Conservation (phyloP, 2,113 vertebrate genomes). For the Corythoichthys haematopterus region DNA sequence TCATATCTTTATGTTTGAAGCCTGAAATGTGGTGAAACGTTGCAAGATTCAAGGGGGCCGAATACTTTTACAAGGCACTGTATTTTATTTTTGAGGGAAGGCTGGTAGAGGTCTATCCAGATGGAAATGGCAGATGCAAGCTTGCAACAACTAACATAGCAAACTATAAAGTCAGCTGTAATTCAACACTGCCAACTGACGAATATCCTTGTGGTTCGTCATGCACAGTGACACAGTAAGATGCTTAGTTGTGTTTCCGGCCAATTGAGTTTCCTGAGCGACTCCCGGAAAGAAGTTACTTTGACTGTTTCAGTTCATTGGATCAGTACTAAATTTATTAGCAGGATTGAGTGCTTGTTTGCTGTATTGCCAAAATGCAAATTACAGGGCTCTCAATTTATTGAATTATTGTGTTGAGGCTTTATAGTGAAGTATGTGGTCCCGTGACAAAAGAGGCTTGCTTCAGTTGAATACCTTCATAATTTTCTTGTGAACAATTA, state of each 20-base stretch:
- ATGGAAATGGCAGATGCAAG: background rate
- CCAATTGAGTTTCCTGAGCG: background rate
- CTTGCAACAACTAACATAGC: background rate
- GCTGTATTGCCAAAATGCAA: background rate
- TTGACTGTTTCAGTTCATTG: background rate
- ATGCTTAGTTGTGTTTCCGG: background rate
- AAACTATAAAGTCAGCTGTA: background rate
- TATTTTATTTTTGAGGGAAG: no score
- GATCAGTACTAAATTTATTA: background rate
- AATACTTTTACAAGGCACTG: no score
- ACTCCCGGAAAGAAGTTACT: background rate
- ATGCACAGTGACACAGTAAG: background rate
- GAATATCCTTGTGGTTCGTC: background rate
- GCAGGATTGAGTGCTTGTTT: background rate
- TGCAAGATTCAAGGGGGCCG: no score
- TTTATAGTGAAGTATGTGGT: no score
- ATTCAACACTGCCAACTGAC: background rate
- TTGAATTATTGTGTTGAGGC: background rate
- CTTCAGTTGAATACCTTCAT: no score
- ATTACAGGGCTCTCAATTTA: background rate
- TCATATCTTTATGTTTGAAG: no score
- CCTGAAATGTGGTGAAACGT: no score
- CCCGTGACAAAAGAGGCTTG: no score
- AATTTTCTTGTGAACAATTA: no score
- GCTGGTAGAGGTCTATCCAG: no score